A percentile compares a stretch with the other conserved stretches of the same genome.
phyloP scores from a whole-genome alignment of 2,797 vertebrate species.

The Anguilla anguilla region DNA sequence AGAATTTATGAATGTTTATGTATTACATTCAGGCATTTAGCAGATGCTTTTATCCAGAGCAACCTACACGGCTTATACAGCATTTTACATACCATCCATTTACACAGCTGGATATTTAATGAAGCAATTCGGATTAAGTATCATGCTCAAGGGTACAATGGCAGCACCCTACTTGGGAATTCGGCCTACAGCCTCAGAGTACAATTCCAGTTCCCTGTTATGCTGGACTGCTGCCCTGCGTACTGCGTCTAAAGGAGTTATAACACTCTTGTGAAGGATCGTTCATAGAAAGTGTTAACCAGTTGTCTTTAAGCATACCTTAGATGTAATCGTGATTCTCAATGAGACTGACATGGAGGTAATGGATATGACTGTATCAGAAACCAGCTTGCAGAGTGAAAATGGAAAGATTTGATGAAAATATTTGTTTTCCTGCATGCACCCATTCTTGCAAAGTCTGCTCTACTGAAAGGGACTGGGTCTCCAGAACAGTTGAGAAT shows the following conservation, averaged over 20 bases:
- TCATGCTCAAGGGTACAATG: not conserved
- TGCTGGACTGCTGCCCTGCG: not conserved
- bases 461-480: not conserved
- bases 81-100: not conserved
- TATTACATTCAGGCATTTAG: not conserved
- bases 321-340: not conserved
- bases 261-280: not conserved
- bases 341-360: not conserved
- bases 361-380: not conserved
- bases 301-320: not conserved
- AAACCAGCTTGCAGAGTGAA: not conserved
- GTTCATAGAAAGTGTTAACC: not conserved
- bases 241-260: not conserved
- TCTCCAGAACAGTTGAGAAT: slow-evolving; percentile 12
- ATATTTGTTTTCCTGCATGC: not conserved
- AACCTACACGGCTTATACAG: no score
- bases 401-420: not conserved
- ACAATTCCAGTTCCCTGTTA: not conserved
- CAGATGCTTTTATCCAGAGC: not conserved
- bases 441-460: not conserved
- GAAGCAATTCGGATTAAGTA: not conserved
- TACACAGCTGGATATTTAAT: not conserved
- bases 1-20: not conserved
- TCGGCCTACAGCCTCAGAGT: not conserved
- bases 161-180: not conserved